Evolutionary conservation across 2,888 invertebrate species (phyloP).

Genomic region (Xylocampa areola): DNA sequence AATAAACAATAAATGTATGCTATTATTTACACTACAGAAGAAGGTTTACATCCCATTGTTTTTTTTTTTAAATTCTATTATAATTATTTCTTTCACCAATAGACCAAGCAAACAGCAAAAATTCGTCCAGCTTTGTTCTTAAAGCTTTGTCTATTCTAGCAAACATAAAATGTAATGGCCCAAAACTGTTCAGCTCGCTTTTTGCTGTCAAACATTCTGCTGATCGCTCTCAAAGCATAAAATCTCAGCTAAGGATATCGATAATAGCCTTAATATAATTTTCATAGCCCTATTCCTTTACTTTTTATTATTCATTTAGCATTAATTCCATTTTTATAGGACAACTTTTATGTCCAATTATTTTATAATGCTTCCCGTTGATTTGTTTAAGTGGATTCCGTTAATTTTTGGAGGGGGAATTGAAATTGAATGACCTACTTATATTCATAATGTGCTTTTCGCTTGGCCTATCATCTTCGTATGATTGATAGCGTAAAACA

Average conservation of each 20-base stretch:
- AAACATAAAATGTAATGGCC: constrained; percentile 19
- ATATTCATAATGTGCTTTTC: constrained; percentile 1
- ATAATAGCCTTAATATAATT: constrained; percentile 62
- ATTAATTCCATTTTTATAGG: constrained; percentile 57
- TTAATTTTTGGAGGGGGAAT: constrained; percentile 15
- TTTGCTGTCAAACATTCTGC: constrained; percentile 23
- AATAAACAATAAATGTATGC: no score
- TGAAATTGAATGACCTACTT: constrained; percentile 10
- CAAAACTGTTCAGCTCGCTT: constrained; percentile 17
- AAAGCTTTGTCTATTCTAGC: no score
- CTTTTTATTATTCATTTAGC: constrained; percentile 60
- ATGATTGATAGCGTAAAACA: no score
- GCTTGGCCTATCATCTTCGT: no score
- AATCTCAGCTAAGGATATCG: constrained; percentile 53
- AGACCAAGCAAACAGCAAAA: not conserved
- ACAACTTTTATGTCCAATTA: constrained; percentile 60
- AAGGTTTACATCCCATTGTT: no score
- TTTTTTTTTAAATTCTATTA: not conserved
- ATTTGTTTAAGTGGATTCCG: constrained; percentile 38
- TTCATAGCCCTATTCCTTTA: constrained; percentile 53
- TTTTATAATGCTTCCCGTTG: constrained; percentile 52
- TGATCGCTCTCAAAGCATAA: constrained; percentile 46
- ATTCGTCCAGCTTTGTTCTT: no score
- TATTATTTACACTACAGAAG: no score
- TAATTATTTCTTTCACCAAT: no score